A percentile compares a stretch with the other conserved stretches of the same genome.
These are phyloP conservation scores for Nannobrachium achirus DNA, from an alignment of 2,113 vertebrate genomes.

Conservation along the genomic window DNA sequence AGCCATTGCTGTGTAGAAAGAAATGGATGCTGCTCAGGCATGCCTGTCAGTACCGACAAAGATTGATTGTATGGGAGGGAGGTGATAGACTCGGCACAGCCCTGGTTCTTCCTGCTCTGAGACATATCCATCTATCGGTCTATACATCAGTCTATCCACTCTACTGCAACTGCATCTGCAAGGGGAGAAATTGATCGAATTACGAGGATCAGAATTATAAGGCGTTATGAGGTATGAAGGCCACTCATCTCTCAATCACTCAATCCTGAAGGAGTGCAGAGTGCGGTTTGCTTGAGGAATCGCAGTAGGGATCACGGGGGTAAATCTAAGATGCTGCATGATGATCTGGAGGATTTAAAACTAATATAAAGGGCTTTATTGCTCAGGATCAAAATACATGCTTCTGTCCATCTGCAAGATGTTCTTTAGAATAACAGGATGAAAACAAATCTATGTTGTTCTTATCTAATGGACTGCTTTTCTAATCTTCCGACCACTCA, in stretches of 20 bases:
- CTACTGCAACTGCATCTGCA: conserved; percentile 22
- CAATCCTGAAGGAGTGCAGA: conserved; percentile 10
- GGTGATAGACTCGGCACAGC: conserved; percentile 31
- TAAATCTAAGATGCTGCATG: conserved; percentile 43
- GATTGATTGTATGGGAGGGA: conserved; percentile 47
- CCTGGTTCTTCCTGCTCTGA: not conserved
- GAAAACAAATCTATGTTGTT: too few species aligned
- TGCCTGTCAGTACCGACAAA: conserved; percentile 42
- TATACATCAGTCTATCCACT: conserved; percentile 14
- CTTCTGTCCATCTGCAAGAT: conserved; percentile 31
- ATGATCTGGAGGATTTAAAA: conserved; percentile 48
- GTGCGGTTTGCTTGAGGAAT: conserved; percentile 38
- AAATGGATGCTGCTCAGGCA: conserved; percentile 29
- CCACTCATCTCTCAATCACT: conserved; percentile 36
- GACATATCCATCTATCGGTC: conserved; percentile 4
- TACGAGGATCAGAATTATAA: conserved; percentile 29
- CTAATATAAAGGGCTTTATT: conserved; percentile 61
- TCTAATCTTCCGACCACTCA: too few species aligned
- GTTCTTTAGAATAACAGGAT: conserved; percentile 41
- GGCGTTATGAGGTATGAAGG: conserved; percentile 32
- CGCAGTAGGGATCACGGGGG: conserved; percentile 23
- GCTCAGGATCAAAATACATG: conserved; percentile 25
- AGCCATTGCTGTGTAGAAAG: conserved; percentile 34
- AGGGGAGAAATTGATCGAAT: conserved; percentile 29
- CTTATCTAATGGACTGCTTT: too few species aligned